Percentiles rank a stretch among this genome's conserved stretches.
Conservation (phyloP, 2,888 invertebrate species). For the Eilema depressum region DNA sequence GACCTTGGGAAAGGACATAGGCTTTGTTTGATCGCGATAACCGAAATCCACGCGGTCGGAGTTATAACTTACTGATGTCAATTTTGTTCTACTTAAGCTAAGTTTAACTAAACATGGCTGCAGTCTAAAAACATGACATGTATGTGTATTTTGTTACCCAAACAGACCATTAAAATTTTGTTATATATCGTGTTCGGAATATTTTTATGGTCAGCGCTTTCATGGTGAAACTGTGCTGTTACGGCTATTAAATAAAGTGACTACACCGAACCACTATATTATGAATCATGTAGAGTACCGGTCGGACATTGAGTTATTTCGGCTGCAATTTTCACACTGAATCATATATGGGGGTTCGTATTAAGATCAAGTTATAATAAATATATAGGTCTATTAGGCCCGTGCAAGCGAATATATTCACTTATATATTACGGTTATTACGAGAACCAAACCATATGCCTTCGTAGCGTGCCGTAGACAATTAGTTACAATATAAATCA, state of each 20-base stretch:
- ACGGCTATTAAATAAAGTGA: conserved; percentile 4
- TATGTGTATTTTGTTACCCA: neutral
- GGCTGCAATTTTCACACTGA: neutral
- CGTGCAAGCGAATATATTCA: no score
- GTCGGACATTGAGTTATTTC: neutral
- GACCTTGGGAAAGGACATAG: no score
- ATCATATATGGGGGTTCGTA: neutral
- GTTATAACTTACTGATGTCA: no score
- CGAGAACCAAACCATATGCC: no score
- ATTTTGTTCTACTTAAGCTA: no score
- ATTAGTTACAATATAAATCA: no score
- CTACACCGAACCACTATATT: neutral
- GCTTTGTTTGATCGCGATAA: no score
- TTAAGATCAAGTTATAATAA: neutral
- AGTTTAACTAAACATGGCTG: neutral
- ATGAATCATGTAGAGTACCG: neutral
- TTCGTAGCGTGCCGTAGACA: no score
- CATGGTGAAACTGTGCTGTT: neutral
- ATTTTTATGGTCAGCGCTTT: neutral
- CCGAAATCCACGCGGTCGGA: no score
- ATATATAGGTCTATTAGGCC: no score
- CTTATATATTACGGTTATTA: neutral
- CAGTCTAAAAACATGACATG: neutral
- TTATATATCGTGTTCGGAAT: neutral
- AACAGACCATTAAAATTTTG: neutral